Conservation (phyloP, 2,888 invertebrate species). For the Loripinus fragilis region DNA sequence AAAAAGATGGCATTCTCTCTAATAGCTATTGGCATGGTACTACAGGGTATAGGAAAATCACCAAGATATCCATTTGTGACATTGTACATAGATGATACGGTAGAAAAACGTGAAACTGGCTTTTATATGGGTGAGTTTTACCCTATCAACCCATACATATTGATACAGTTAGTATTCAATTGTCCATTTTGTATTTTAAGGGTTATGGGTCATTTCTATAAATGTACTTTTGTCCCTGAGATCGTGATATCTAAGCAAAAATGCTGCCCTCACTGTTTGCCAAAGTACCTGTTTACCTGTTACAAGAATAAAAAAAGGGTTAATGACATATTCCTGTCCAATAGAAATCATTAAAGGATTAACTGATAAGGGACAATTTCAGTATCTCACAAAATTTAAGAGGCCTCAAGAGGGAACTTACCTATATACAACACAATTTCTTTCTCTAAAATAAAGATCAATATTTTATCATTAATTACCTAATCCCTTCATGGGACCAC, state of each 20-base stretch:
- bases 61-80: conserved; percentile 57
- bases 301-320: too few species aligned
- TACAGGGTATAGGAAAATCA: conserved; percentile 67
- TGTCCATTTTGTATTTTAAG: too few species aligned
- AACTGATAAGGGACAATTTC: not conserved
- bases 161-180: too few species aligned
- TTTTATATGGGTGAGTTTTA: conserved; percentile 59
- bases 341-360: too few species aligned
- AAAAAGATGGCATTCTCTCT: conserved; percentile 55
- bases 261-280: not conserved
- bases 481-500: too few species aligned
- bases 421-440: too few species aligned
- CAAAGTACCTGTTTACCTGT: not conserved
- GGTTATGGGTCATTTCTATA: not conserved
- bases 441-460: too few species aligned
- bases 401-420: too few species aligned
- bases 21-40: conserved; percentile 63
- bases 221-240: not conserved
- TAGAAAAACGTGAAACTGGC: conserved; percentile 62
- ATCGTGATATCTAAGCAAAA: not conserved
- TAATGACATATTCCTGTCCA: too few species aligned
- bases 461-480: too few species aligned
- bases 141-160: too few species aligned
- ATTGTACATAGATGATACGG: conserved; percentile 66
- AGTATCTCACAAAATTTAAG: too few species aligned